Evolutionary conservation across 2,113 vertebrate genomes (phyloP).

Genomic region (Corythoichthys haematopterus): DNA sequence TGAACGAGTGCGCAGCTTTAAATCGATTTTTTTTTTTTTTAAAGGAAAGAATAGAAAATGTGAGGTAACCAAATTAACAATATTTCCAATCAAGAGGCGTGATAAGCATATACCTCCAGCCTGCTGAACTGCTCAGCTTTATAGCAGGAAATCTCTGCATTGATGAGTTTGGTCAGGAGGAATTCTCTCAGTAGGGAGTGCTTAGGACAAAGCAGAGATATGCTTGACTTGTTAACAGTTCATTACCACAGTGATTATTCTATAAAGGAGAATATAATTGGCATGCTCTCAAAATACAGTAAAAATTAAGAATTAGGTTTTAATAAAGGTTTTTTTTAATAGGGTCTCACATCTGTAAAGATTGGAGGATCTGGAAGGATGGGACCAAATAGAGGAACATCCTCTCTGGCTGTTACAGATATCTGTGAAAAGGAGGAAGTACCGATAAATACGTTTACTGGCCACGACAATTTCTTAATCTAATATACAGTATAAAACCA

Average conservation of each 20-base stretch:
- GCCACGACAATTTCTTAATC: not conserved
- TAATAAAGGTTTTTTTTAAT: not conserved
- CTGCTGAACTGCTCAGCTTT: slow-evolving; percentile 82
- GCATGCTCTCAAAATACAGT: not conserved
- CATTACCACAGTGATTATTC: not conserved
- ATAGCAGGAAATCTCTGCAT: slow-evolving; percentile 87
- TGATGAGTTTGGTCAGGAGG: slow-evolving; percentile 86
- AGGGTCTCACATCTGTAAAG: slow-evolving; percentile 61
- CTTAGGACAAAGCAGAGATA: slow-evolving; percentile 55
- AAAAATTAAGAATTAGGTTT: not conserved
- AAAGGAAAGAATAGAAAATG: not conserved
- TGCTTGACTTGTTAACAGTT: not conserved
- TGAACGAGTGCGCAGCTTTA: slow-evolving; percentile 81
- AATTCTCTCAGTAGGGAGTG: slow-evolving; percentile 79
- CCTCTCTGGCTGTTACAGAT: slow-evolving; percentile 68
- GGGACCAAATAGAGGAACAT: slow-evolving; percentile 72
- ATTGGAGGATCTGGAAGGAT: slow-evolving; percentile 70
- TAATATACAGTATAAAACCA: not conserved
- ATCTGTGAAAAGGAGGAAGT: slow-evolving; percentile 46
- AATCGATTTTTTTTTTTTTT: not conserved
- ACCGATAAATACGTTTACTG: not conserved
- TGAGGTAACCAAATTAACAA: not conserved
- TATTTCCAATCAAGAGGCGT: no score
- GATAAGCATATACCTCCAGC: slow-evolving; percentile 74
- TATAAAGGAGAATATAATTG: not conserved